Conservation (phyloP, 2,888 invertebrate genomes). For the Ypsolopha sequella region DNA sequence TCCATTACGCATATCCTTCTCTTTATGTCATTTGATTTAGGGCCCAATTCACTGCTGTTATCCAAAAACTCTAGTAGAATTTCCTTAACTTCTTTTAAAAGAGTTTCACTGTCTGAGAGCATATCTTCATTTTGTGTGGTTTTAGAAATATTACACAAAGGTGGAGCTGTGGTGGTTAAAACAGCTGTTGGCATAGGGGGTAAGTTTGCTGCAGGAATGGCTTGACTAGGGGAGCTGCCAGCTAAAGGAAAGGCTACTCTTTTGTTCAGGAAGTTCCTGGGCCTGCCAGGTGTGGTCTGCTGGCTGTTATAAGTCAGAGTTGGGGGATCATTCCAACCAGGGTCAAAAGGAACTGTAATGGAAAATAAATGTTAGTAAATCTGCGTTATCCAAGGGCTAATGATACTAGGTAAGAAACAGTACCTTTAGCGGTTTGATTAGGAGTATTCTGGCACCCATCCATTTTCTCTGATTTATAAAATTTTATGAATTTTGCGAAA, state of each 20-base stretch:
- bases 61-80: conserved; percentile 41
- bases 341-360: conserved; percentile 51
- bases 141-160: conserved; percentile 12
- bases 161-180: conserved; percentile 16
- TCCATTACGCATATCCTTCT: conserved; percentile 67
- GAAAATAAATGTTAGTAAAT: not conserved
- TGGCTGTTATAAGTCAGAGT: conserved; percentile 56
- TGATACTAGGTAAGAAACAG: not conserved
- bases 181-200: conserved; percentile 29
- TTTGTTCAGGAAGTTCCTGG: conserved; percentile 62
- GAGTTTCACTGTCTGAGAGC: conserved; percentile 33
- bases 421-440: conserved; percentile 3
- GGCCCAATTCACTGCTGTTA: conserved; percentile 42
- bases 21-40: conserved; percentile 62
- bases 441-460: conserved; percentile 9
- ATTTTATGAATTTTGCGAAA: no score
- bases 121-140: conserved; percentile 12
- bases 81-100: conserved; percentile 38
- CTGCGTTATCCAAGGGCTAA: not conserved
- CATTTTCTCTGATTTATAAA: not conserved
- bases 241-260: conserved; percentile 64
- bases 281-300: conserved; percentile 43
- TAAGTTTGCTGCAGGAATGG: conserved; percentile 19
- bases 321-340: conserved; percentile 73
- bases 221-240: conserved; percentile 21